Evolutionary conservation across 1,140 invertebrate genomes (phyloP).

Genomic region (Pinna nobilis): DNA sequence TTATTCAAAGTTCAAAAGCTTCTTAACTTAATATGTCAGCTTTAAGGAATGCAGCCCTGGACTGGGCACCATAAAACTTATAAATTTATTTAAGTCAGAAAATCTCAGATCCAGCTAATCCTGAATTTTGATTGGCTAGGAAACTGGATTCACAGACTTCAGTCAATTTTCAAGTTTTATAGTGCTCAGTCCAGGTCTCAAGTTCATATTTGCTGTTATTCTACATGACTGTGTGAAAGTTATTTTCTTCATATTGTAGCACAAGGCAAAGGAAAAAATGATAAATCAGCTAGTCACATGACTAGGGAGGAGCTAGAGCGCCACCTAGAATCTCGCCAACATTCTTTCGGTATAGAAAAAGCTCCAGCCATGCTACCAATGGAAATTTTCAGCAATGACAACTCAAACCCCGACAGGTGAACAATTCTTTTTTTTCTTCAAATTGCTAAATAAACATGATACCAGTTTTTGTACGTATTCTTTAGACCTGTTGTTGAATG

Average conservation of each 20-base stretch:
- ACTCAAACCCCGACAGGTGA: conserved; percentile 85
- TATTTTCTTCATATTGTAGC: neutral
- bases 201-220: neutral
- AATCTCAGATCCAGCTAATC: neutral
- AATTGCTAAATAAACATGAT: neutral
- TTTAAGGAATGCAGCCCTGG: too few species aligned
- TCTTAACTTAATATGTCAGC: too few species aligned
- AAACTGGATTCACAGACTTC: too few species aligned
- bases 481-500: too few species aligned
- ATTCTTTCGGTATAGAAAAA: conserved; percentile 85
- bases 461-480: neutral
- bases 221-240: neutral
- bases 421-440: neutral
- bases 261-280: conserved; percentile 20
- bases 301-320: conserved; percentile 93
- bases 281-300: conserved; percentile 80
- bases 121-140: too few species aligned
- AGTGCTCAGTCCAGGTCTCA: too few species aligned
- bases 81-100: too few species aligned
- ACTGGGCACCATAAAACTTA: too few species aligned
- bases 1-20: too few species aligned
- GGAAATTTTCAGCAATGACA: conserved; percentile 95
- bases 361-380: conserved; percentile 91
- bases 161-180: too few species aligned
- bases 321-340: conserved; percentile 89